phyloP scores from a whole-genome alignment of 1,140 invertebrate species.

The Drosophila repleta region DNA sequence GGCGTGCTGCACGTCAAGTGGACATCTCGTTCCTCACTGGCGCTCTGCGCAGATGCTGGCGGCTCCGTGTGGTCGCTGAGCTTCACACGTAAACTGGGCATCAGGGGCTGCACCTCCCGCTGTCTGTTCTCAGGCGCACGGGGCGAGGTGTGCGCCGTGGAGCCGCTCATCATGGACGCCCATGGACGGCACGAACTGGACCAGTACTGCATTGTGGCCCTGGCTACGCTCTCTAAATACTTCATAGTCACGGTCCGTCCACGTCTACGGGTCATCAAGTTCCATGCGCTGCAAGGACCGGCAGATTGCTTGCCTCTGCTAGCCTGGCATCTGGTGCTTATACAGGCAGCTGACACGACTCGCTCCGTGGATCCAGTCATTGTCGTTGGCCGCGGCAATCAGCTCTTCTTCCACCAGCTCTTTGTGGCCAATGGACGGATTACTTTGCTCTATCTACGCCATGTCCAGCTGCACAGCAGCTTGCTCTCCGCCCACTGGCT shows the following conservation, averaged over 20 bases:
- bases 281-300: slow-evolving; percentile 85
- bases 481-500: slow-evolving; percentile 94
- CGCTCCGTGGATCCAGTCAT: slow-evolving; percentile 93
- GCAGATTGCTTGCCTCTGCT: slow-evolving; percentile 92
- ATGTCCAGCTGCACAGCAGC: slow-evolving; percentile 88
- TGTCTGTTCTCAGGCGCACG: slow-evolving; percentile 97
- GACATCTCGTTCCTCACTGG: slow-evolving; percentile 86
- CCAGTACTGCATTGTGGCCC: slow-evolving; percentile 92
- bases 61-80: slow-evolving; percentile 98
- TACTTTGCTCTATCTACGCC: slow-evolving; percentile 85
- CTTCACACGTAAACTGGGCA: slow-evolving; percentile 95
- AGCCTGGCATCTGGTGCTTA: slow-evolving; percentile 95
- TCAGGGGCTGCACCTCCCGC: slow-evolving; percentile 93
- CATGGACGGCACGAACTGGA: slow-evolving; percentile 89
- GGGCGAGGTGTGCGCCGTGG: slow-evolving; percentile 95
- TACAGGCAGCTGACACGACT: slow-evolving; percentile 90
- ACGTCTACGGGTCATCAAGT: slow-evolving; percentile 85
- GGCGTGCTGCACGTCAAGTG: slow-evolving; percentile 95
- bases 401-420: slow-evolving; percentile 90
- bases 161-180: slow-evolving; percentile 91
- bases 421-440: slow-evolving; percentile 77
- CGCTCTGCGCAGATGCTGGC: slow-evolving; percentile 96
- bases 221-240: slow-evolving; percentile 96
- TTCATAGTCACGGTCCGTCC: slow-evolving; percentile 94
- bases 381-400: slow-evolving; percentile 92